Conservation (phyloP, 2,888 invertebrate species). For the Drosophila demipolita region DNA sequence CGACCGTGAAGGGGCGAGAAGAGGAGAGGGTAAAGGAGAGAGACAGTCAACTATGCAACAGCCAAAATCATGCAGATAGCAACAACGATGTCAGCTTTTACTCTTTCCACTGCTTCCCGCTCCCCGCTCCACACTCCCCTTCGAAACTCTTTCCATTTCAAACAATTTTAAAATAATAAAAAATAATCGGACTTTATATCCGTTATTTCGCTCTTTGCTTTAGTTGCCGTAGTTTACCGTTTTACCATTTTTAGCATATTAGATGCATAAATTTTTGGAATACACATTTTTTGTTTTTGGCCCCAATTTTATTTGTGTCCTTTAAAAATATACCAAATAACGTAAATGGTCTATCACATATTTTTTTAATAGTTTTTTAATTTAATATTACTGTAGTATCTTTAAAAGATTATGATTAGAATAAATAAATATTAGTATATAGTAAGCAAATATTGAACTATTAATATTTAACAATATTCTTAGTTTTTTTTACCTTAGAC, state of each 20-base stretch:
- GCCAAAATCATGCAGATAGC: slow-evolving; percentile 31
- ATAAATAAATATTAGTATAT: background rate
- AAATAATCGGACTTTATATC: slow-evolving; percentile 44
- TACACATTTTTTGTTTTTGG: background rate
- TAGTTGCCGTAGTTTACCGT: slow-evolving; percentile 39
- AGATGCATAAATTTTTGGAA: slow-evolving; percentile 45
- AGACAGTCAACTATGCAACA: slow-evolving; percentile 26
- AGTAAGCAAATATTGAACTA: background rate
- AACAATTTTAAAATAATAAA: slow-evolving; percentile 70
- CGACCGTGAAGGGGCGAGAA: background rate
- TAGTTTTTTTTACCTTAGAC: background rate
- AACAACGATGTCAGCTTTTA: slow-evolving; percentile 30
- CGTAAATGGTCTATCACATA: background rate
- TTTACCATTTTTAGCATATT: slow-evolving; percentile 39
- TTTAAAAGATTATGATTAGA: background rate
- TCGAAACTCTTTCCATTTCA: background rate
- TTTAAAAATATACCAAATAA: background rate
- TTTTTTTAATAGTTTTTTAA: background rate
- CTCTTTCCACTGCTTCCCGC: background rate
- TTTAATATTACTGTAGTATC: background rate
- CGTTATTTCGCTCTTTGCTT: slow-evolving; percentile 42
- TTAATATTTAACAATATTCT: background rate
- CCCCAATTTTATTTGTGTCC: too few species aligned
- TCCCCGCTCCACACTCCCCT: background rate
- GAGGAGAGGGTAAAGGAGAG: background rate